Conservation (phyloP, 2,113 vertebrate genomes). For the Pungitius pungitius region DNA sequence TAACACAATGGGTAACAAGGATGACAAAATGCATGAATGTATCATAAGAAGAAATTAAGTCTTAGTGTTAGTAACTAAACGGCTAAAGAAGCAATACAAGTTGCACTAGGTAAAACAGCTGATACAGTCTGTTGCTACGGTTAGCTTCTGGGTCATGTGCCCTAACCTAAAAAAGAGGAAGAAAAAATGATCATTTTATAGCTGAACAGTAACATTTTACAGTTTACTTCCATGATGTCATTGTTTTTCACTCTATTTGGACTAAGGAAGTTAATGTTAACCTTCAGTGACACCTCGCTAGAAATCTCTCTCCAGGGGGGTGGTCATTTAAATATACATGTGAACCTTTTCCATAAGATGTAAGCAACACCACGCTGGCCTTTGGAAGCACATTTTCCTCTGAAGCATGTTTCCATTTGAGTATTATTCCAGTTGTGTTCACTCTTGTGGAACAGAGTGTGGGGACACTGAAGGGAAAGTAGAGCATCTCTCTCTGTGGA, state of each 20-base stretch:
- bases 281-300: background rate
- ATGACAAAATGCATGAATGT: background rate
- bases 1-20: background rate
- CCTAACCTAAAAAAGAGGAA: slow-evolving; percentile 32
- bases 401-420: slow-evolving; percentile 13
- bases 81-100: slow-evolving; percentile 18
- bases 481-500: slow-evolving; percentile 31
- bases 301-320: slow-evolving; percentile 5
- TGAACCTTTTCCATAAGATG: slow-evolving; percentile 42
- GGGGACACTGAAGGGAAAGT: slow-evolving; percentile 29
- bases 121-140: slow-evolving; percentile 41
- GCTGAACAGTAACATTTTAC: background rate
- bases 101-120: slow-evolving; percentile 32
- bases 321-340: slow-evolving; percentile 25
- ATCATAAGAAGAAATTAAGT: slow-evolving; percentile 27
- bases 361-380: slow-evolving; percentile 6
- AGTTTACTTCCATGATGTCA: background rate
- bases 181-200: background rate
- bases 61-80: background rate
- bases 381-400: slow-evolving; percentile 30
- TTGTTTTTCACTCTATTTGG: background rate
- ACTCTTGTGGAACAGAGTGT: slow-evolving; percentile 23
- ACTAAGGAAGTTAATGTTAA: background rate
- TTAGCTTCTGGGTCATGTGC: slow-evolving; percentile 30
- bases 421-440: slow-evolving; percentile 10